Evolutionary conservation across 2,797 vertebrate genomes (phyloP), one percentile per base, ranked within the genome.

Genomic region (Trematomus bernacchii): DNA sequence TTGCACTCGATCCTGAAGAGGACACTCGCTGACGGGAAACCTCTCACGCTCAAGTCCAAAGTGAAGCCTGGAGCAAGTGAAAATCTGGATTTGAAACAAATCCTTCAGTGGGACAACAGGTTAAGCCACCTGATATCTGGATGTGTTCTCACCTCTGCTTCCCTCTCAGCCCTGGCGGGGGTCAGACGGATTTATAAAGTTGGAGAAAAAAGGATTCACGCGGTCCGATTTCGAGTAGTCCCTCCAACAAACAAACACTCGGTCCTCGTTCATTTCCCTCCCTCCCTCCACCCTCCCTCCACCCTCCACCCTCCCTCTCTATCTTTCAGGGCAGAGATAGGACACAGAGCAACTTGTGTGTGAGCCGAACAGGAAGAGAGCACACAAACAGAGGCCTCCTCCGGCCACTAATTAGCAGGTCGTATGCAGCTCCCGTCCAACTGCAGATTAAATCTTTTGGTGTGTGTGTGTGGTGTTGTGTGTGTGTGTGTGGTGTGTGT

Each of bases 331-430:
- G 69, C 79, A 88, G 90, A 90, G 92, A 95, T 92, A 94, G 90
- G 77, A 93, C 91, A 92, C 91, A 94, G 93, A 93, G 91, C 81
- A 82, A 87, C 92, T 93, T 93, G 93, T 95, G 93, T 94, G 84
- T 91, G 86, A 80, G 86, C 81, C 19, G 61, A 70, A 91, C 94
- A 95, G 95, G 93, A 95, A 95, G 93, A 77, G 87, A 83, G 77
- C 89, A 80, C 86, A 93, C 94, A 95, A 94, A 95, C 93, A 93
- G 80, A 89, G 87, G 86, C 83, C 85, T 92, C 83, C 83, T 89
- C 85, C 63, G 77, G 90, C 82, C 92, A 87, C 93, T 94, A 96
- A 96, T 96, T 94, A 95, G 92, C 86, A 88, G 91, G 85, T 89
- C 87, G 75, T 85, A 87, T 68, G 90, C 91, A 73, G 82, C 88